These are phyloP conservation scores for Pangasius djambal DNA, from an alignment of 2,797 vertebrate species.

Conservation along the genomic window DNA sequence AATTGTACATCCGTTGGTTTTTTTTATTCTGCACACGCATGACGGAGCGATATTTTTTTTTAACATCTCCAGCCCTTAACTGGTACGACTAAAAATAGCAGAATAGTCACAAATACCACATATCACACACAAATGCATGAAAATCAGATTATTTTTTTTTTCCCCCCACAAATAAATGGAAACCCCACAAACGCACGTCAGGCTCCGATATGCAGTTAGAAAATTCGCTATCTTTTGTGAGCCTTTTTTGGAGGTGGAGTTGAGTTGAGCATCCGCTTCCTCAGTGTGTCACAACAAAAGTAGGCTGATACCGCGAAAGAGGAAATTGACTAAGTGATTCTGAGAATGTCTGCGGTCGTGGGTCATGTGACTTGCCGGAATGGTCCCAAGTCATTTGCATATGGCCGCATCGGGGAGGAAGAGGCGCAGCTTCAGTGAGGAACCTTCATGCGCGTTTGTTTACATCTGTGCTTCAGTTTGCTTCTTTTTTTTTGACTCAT, in stretches of 20 bases:
- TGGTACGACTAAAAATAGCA: background rate
- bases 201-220: background rate
- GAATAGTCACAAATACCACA: background rate
- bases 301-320: constrained; percentile 58
- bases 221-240: background rate
- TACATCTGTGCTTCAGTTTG: constrained; percentile 64
- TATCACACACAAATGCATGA: background rate
- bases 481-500: constrained; percentile 50
- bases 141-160: background rate
- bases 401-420: constrained; percentile 42
- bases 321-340: constrained; percentile 71
- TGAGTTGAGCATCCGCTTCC: constrained; percentile 28
- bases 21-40: background rate
- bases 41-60: background rate
- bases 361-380: constrained; percentile 84
- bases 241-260: background rate
- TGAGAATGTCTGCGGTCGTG: constrained; percentile 67
- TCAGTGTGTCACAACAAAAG: constrained; percentile 50
- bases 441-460: constrained; percentile 71
- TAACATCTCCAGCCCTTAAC: background rate
- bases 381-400: constrained; percentile 70
- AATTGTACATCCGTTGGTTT: background rate
- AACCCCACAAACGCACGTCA: constrained; percentile 4
- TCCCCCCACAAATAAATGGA: background rate
- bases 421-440: constrained; percentile 29